A percentile compares a stretch with the other conserved stretches of the same genome.
These are phyloP conservation scores for Scotopteryx bipunctaria DNA, from an alignment of 2,888 invertebrate genomes.

Conservation along the genomic window DNA sequence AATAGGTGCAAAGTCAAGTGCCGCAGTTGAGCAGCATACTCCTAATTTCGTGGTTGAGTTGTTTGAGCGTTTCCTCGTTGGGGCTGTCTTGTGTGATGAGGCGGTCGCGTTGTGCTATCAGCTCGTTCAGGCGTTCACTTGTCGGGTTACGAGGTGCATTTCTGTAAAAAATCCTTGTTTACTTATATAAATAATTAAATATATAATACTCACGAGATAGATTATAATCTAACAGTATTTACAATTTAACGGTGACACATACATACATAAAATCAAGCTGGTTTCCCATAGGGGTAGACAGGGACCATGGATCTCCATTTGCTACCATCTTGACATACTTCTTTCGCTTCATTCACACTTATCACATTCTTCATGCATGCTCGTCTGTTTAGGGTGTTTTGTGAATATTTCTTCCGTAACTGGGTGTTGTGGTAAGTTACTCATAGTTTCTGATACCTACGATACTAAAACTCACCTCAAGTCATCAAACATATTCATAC, in stretches of 20 bases:
- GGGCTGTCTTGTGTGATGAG: conserved; percentile 74
- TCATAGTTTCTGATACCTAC: neutral
- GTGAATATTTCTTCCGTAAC: too few relatives aligned
- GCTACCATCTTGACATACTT: too few relatives aligned
- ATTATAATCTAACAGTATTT: too few relatives aligned
- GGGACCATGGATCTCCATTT: too few relatives aligned
- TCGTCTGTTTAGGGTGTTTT: too few relatives aligned
- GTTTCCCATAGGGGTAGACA: too few relatives aligned
- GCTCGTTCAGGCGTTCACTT: conserved; percentile 68
- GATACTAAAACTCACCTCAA: conserved; percentile 51
- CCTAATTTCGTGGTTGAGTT: conserved; percentile 80
- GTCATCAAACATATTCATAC: conserved; percentile 59
- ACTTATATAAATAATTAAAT: neutral
- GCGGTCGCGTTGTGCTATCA: conserved; percentile 76
- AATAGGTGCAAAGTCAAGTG: conserved; percentile 43
- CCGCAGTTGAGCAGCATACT: conserved; percentile 72
- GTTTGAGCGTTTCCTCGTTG: conserved; percentile 72
- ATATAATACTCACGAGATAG: too few relatives aligned
- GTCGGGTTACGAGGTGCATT: conserved; percentile 57
- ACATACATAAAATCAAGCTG: too few relatives aligned
- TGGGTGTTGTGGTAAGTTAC: too few relatives aligned
- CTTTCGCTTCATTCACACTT: too few relatives aligned
- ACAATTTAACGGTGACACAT: too few relatives aligned
- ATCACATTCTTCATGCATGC: too few relatives aligned
- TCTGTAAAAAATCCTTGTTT: conserved; percentile 39